phyloP scores from a whole-genome alignment of 92 coral and sea anemone genomes.

The Blastomussa wellsi region DNA sequence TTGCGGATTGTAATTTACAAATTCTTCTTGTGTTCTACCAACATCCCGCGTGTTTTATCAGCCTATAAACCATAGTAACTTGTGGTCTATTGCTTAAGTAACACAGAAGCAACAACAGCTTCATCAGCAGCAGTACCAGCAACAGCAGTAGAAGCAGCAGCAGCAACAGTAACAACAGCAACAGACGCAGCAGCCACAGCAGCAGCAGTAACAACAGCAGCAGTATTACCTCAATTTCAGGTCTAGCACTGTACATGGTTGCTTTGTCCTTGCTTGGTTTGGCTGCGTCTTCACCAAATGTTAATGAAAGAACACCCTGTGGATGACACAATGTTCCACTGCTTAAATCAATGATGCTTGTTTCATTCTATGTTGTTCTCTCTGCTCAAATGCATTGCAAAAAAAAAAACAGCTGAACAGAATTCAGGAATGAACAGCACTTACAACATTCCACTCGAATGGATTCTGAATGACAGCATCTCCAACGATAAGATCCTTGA shows the following conservation, averaged over 20 bases:
- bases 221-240: conserved; percentile 78
- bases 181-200: no score
- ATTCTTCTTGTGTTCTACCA: no score
- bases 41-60: no score
- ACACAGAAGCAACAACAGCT: no score
- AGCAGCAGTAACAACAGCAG: no score
- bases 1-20: no score
- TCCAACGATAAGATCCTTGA: conserved; percentile 84
- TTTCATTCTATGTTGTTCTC: background rate
- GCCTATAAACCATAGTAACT: no score
- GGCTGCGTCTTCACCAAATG: conserved; percentile 72
- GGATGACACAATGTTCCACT: background rate
- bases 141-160: no score
- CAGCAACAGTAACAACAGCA: no score
- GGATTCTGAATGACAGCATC: conserved; percentile 98
- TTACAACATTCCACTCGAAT: conserved; percentile 90
- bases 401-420: background rate
- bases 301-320: conserved; percentile 83
- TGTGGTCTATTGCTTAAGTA: no score
- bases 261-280: conserved; percentile 83
- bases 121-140: no score
- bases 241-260: conserved; percentile 75
- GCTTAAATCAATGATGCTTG: background rate
- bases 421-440: conserved; percentile 15
- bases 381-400: background rate